phyloP scores from a whole-genome alignment of 2,888 invertebrate species.

The Zygaena filipendulae region DNA sequence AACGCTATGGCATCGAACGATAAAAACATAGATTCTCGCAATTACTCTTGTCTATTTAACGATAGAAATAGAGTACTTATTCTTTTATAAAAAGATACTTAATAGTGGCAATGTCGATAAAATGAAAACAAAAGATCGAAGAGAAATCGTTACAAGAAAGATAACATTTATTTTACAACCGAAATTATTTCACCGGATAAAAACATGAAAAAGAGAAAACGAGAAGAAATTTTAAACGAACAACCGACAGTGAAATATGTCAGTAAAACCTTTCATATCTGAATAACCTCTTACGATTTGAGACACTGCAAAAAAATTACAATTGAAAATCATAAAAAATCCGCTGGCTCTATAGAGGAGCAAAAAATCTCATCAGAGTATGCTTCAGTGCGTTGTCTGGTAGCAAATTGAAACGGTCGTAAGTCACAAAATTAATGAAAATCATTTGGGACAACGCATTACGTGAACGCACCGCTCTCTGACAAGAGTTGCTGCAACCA shows the following conservation, averaged over 20 bases:
- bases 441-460: conserved; percentile 50
- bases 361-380: conserved; percentile 12
- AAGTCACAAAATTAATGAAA: conserved; percentile 50
- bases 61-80: too few relatives aligned
- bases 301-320: conserved; percentile 26
- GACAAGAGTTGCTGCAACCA: conserved; percentile 46
- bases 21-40: too few relatives aligned
- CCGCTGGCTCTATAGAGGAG: conserved; percentile 20
- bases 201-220: conserved; percentile 19
- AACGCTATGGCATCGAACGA: background rate
- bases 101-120: too few relatives aligned
- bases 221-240: conserved; percentile 29
- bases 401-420: conserved; percentile 18
- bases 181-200: background rate
- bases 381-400: background rate
- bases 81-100: too few relatives aligned
- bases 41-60: too few relatives aligned
- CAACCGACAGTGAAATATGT: conserved; percentile 42
- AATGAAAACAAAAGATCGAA: too few relatives aligned
- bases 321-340: conserved; percentile 32
- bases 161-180: too few relatives aligned
- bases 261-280: conserved; percentile 44
- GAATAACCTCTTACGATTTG: conserved; percentile 44
- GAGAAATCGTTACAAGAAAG: too few relatives aligned
- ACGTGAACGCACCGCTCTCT: conserved; percentile 52